Evolutionary conservation across 2,113 vertebrate species (phyloP), one percentile per base, ranked within the genome.

Genomic region (Origma solitaria): DNA sequence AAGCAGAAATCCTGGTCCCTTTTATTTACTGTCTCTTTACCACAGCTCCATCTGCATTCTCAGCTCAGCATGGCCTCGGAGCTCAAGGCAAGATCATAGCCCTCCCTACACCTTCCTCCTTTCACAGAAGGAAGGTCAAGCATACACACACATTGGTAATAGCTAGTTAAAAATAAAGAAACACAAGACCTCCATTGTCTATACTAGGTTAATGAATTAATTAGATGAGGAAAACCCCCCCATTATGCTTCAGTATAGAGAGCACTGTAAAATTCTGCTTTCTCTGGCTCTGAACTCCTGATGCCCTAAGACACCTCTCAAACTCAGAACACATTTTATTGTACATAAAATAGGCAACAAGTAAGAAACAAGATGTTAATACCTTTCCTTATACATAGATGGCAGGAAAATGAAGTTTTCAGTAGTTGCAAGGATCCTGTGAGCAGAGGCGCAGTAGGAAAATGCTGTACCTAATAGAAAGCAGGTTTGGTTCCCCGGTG

Each of bases 221-320:
- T 58, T 70, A 58, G 3, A 13, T 9, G 13, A 66, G 15, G 9
- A 45, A 82, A 65, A 6, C 1, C 0, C 5, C 5, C 25, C 15
- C 5, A 51, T 24, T 19, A 65, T 12, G 25, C 37, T 83, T 40
- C 31, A 62, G 23, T 6, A 19, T 19, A 75, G 49, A 90, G 61
- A 70, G 8, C 51, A 71, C 15, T 13, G 5, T 40, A 61, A 85
- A 66, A 82, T 68, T 62, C 40, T 80, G 31, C 15, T 35, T 75
- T 90, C 14, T 37, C n/a, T 61, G 12, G 11, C 50, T 87, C 30
- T 58, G 37, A 85, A 62, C 47, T 65, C 33, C 21, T 24, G 24
- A 69, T 31, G 24, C 33, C 15, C 28, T 40, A 44, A 61, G 61
- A 88, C 11, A 66, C 3, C 17, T 38, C 47, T 57, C 79, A 53